These are phyloP conservation scores for Anguilla japonica DNA, from an alignment of 2,113 vertebrate species.

Conservation along the genomic window DNA sequence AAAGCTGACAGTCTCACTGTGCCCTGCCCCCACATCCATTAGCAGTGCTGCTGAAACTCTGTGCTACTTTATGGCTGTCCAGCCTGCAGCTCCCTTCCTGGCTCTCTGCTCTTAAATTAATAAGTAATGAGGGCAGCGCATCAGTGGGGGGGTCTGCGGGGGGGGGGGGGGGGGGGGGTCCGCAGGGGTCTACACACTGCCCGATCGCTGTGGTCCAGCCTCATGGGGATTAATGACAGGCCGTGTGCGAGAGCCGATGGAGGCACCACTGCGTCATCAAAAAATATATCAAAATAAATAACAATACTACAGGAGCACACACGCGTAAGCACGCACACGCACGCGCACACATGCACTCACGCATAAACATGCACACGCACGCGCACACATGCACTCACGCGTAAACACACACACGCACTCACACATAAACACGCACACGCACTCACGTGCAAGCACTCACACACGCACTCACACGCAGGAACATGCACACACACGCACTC, in stretches of 20 bases:
- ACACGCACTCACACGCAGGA: too few relatives aligned
- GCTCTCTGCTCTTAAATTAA: slow-evolving; percentile 16
- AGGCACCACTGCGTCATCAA: slow-evolving; percentile 24
- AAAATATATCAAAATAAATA: neutral
- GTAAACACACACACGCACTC: too few relatives aligned
- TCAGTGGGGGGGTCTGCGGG: neutral
- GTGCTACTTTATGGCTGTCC: slow-evolving; percentile 8
- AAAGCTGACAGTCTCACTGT: neutral
- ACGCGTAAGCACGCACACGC: neutral
- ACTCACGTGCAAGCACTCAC: too few relatives aligned
- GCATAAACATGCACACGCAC: too few relatives aligned
- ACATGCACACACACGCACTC: too few relatives aligned
- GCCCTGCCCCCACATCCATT: neutral
- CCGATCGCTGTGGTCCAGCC: neutral
- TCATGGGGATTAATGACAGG: slow-evolving; percentile 25
- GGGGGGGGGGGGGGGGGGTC: too few relatives aligned
- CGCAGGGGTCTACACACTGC: slow-evolving; percentile 9
- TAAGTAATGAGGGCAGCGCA: slow-evolving; percentile 21
- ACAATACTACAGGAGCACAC: too few relatives aligned
- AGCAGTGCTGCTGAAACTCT: neutral
- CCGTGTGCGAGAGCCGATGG: slow-evolving; percentile 22
- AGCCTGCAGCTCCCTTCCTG: neutral
- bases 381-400: too few relatives aligned
- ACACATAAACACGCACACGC: too few relatives aligned
- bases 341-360: neutral